Percentiles rank a stretch among this genome's conserved stretches.
These are phyloP conservation scores for Neelides folsomi DNA, from an alignment of 2,888 invertebrate genomes.

Conservation along the genomic window DNA sequence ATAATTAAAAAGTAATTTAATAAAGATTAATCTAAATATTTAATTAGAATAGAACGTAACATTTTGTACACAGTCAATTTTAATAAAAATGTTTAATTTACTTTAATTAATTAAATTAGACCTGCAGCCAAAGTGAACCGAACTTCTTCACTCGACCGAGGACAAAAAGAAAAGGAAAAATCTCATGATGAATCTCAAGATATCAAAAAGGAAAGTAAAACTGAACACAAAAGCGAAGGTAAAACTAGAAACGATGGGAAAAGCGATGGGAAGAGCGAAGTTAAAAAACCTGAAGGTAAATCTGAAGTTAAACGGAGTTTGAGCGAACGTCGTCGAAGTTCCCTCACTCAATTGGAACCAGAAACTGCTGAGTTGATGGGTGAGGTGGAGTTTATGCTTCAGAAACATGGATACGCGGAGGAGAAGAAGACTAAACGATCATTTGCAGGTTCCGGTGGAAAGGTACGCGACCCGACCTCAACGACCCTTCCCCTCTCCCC, in stretches of 20 bases:
- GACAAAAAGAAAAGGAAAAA: not conserved
- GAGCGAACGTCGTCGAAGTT: constrained; percentile 1
- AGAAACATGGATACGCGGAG: constrained; percentile 10
- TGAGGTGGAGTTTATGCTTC: constrained; percentile 16
- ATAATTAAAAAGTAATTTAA: too few relatives aligned
- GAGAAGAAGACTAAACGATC: not conserved
- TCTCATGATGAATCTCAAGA: too few relatives aligned
- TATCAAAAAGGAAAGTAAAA: too few relatives aligned
- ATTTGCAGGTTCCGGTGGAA: not conserved
- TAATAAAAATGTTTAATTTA: too few relatives aligned
- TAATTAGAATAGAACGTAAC: too few relatives aligned
- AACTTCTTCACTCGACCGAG: constrained; percentile 5
- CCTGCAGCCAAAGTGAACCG: constrained; percentile 7
- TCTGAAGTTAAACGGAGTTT: not conserved
- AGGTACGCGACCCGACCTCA: not conserved
- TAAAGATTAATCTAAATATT: too few relatives aligned
- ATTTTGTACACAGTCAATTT: too few relatives aligned
- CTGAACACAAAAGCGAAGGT: too few relatives aligned
- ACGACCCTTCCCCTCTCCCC: not conserved
- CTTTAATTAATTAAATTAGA: too few relatives aligned
- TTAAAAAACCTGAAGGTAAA: constrained; percentile 1
- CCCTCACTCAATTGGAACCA: not conserved
- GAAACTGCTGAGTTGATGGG: constrained; percentile 12
- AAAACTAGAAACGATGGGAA: not conserved
- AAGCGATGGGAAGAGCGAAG: constrained; percentile 1